These are phyloP conservation scores for Phasia obesa DNA, from an alignment of 2,888 invertebrate species.

Conservation along the genomic window DNA sequence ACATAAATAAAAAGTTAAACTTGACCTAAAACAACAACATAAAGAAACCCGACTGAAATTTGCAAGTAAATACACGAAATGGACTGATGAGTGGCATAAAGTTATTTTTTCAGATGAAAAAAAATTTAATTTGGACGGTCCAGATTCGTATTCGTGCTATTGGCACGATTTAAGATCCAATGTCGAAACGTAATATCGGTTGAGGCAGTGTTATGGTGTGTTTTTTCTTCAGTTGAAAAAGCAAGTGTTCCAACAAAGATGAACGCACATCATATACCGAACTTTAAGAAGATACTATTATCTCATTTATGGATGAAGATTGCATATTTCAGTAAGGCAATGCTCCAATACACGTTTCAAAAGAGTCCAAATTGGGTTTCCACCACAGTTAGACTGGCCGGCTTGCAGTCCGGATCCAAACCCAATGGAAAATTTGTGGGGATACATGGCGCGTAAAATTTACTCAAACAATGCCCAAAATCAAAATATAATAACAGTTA, in stretches of 20 bases:
- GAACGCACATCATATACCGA: background rate
- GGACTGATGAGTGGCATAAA: background rate
- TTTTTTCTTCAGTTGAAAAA: too few species aligned
- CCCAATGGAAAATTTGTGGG: conserved; percentile 4
- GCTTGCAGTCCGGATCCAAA: background rate
- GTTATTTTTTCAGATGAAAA: too few species aligned
- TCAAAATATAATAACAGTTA: background rate
- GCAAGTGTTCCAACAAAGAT: background rate
- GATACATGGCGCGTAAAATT: background rate
- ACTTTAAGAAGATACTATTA: background rate
- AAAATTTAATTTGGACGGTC: too few species aligned
- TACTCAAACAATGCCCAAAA: background rate
- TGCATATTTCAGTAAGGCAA: background rate
- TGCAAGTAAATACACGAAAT: background rate
- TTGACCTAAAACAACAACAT: too few species aligned
- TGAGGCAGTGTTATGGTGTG: too few species aligned
- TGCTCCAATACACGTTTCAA: too few species aligned
- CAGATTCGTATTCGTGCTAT: too few species aligned
- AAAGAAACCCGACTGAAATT: too few species aligned
- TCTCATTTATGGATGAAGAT: conserved; percentile 2
- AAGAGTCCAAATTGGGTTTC: too few species aligned
- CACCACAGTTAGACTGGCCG: background rate
- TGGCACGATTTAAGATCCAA: background rate
- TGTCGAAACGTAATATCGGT: background rate
- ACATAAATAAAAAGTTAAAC: too few species aligned